phyloP scores from a whole-genome alignment of 2,113 vertebrate genomes.

The Galbula dea region DNA sequence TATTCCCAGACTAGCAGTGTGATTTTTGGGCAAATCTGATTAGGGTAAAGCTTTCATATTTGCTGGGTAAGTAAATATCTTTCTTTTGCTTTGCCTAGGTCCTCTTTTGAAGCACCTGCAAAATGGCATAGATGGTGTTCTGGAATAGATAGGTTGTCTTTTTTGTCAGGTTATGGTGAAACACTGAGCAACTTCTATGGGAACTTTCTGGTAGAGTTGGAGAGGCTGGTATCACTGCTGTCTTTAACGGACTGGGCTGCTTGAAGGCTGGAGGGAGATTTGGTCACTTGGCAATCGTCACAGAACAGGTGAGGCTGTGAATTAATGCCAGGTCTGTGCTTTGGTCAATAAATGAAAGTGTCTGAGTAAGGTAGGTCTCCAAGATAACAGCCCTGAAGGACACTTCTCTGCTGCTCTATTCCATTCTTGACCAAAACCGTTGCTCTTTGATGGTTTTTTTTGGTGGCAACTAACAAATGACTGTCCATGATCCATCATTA shows the following conservation, averaged over 20 bases:
- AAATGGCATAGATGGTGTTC: background rate
- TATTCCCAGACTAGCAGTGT: background rate
- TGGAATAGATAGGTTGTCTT: background rate
- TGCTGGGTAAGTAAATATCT: background rate
- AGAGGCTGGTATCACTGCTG: background rate
- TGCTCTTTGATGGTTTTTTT: background rate
- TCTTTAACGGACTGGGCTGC: background rate
- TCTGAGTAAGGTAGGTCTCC: background rate
- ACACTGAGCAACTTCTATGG: background rate
- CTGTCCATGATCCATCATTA: background rate
- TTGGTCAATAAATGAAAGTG: background rate
- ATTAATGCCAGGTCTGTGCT: background rate
- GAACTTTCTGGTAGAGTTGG: background rate
- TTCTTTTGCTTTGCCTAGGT: background rate
- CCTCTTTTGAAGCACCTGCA: background rate
- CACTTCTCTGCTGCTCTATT: background rate
- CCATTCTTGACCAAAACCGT: background rate
- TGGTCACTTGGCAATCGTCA: background rate
- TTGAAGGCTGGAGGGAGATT: background rate
- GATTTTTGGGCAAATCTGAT: background rate
- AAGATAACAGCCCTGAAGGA: fast-evolving
- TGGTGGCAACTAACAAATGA: background rate
- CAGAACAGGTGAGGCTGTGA: background rate
- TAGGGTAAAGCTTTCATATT: background rate
- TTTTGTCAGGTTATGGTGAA: background rate